Conservation (phyloP, 2,797 vertebrate species). For the Dermochelys coriacea region DNA sequence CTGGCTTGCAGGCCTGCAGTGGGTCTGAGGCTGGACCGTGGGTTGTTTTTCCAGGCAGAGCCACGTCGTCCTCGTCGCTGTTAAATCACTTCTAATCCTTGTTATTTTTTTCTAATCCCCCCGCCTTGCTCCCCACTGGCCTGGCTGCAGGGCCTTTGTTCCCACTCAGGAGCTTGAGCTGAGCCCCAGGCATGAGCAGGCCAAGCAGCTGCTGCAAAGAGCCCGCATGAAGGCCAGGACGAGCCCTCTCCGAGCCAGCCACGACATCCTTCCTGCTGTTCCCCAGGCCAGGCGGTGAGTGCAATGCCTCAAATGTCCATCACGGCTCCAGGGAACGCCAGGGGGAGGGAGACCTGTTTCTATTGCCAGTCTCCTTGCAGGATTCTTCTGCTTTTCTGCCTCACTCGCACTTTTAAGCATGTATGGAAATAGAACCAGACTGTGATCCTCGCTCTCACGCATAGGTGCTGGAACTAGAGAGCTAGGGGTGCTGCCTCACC, state of each 20-base stretch:
- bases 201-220: slow-evolving; percentile 87
- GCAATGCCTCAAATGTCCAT: not conserved
- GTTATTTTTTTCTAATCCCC: slow-evolving; percentile 86
- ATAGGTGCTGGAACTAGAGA: too few species aligned
- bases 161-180: slow-evolving; percentile 81
- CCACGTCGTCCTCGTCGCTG: slow-evolving; percentile 60
- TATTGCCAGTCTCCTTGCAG: not conserved
- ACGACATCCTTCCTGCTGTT: slow-evolving; percentile 83
- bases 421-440: not conserved
- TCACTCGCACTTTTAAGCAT: not conserved
- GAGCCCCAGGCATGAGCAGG: slow-evolving; percentile 92
- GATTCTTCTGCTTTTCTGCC: not conserved
- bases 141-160: slow-evolving; percentile 82
- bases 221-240: slow-evolving; percentile 91
- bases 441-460: not conserved
- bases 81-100: slow-evolving; percentile 85
- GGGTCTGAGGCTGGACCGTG: not conserved
- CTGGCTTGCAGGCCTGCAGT: rapidly evolving
- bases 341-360: not conserved
- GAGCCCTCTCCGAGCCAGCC: slow-evolving; percentile 90
- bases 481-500: too few species aligned
- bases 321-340: not conserved
- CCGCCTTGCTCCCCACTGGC: slow-evolving; percentile 67
- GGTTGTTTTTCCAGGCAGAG: slow-evolving; percentile 30
- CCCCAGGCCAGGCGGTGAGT: slow-evolving; percentile 73